These are phyloP conservation scores for Ceratoteleas bidentatus DNA, from an alignment of 1,140 invertebrate genomes.

Conservation along the genomic window DNA sequence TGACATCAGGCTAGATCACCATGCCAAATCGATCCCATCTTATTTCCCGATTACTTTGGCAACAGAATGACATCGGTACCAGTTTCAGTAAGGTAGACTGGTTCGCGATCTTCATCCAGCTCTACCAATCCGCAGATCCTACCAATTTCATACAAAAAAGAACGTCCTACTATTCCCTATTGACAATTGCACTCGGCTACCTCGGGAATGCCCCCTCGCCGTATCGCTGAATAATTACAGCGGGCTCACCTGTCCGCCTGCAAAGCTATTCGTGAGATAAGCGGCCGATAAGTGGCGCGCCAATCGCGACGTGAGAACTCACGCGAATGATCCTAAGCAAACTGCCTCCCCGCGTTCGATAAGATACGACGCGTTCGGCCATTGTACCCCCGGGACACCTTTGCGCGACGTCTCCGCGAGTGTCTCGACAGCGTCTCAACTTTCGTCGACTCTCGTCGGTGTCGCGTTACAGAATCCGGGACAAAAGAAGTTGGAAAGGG, in stretches of 20 bases:
- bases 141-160: background rate
- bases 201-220: conserved; percentile 18
- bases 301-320: conserved; percentile 43
- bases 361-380: conserved; percentile 9
- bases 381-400: conserved; percentile 11
- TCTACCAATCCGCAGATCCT: too few relatives aligned
- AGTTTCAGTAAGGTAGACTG: too few relatives aligned
- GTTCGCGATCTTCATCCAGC: too few relatives aligned
- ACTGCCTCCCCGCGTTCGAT: conserved; percentile 22
- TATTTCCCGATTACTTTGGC: too few relatives aligned
- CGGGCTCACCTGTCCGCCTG: conserved; percentile 57
- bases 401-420: conserved; percentile 3
- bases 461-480: conserved; percentile 42
- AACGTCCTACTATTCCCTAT: background rate
- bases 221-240: conserved; percentile 65
- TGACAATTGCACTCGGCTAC: conserved; percentile 1
- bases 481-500: conserved; percentile 43
- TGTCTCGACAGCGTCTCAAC: conserved; percentile 22
- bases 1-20: too few relatives aligned
- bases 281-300: conserved; percentile 47
- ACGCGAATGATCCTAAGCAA: conserved; percentile 42
- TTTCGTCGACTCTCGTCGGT: conserved; percentile 51
- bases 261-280: conserved; percentile 59
- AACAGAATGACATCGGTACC: too few relatives aligned
- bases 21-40: too few relatives aligned